Conservation (phyloP, 2,888 invertebrate species). For the Poecilus cupreus region DNA sequence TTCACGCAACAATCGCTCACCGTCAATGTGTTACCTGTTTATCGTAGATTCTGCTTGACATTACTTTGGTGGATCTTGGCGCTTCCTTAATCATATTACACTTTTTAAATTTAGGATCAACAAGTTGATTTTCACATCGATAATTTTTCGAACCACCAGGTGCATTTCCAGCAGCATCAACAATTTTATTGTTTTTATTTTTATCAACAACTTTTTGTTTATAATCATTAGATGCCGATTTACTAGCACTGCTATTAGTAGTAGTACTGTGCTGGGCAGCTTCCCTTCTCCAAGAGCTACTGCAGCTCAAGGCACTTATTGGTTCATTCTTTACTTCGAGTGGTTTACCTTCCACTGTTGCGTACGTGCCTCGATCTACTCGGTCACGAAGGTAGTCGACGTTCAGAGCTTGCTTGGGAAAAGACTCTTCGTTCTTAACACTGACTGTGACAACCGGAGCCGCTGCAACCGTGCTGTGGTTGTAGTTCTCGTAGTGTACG, state of each 20-base stretch:
- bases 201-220: slow-evolving; percentile 47
- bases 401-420: slow-evolving; percentile 48
- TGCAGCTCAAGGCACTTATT: slow-evolving; percentile 46
- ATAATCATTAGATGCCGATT: background rate
- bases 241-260: slow-evolving; percentile 22
- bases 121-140: slow-evolving; percentile 48
- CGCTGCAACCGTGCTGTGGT: background rate
- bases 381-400: slow-evolving; percentile 47
- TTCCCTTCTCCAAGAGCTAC: slow-evolving; percentile 51
- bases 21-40: slow-evolving; percentile 39
- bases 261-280: slow-evolving; percentile 24
- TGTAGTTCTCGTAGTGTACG: slow-evolving; percentile 53
- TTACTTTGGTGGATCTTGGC: slow-evolving; percentile 27
- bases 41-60: slow-evolving; percentile 36
- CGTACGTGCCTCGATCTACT: slow-evolving; percentile 46
- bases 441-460: slow-evolving; percentile 51
- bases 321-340: slow-evolving; percentile 39
- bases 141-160: slow-evolving; percentile 36
- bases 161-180: background rate
- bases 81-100: slow-evolving; percentile 47
- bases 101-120: slow-evolving; percentile 50
- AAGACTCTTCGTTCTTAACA: slow-evolving; percentile 52
- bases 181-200: slow-evolving; percentile 28
- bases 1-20: too few relatives aligned
- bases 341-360: slow-evolving; percentile 27